phyloP scores from a whole-genome alignment of 2,797 vertebrate species.

The Falco berigora region DNA sequence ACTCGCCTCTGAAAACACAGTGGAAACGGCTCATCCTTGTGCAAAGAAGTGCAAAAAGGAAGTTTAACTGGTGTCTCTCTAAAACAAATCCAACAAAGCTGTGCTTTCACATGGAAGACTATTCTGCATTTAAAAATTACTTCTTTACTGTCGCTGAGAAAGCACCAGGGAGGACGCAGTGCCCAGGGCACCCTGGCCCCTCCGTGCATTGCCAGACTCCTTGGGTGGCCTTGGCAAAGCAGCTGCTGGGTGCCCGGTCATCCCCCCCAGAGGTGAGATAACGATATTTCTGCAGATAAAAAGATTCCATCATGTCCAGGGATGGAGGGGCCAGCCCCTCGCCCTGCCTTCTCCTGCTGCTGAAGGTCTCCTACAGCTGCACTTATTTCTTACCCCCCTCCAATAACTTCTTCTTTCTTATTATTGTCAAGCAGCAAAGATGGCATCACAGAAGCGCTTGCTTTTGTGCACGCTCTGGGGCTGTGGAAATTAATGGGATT shows the following conservation, averaged over 20 bases:
- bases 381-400: background rate
- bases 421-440: background rate
- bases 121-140: background rate
- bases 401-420: background rate
- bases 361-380: background rate
- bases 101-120: background rate
- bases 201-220: background rate
- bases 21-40: background rate
- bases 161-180: background rate
- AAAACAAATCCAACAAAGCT: background rate
- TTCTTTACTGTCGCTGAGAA: background rate
- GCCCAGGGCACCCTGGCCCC: background rate
- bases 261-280: too few species aligned
- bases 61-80: background rate
- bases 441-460: background rate
- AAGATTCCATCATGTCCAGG: background rate
- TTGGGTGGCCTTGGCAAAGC: background rate
- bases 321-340: background rate
- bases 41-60: background rate
- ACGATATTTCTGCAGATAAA: background rate
- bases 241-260: rapidly evolving
- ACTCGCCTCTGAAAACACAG: background rate
- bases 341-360: background rate
- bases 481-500: background rate
- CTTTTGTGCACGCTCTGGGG: background rate